Evolutionary conservation across 2,888 invertebrate genomes (phyloP).

Genomic region (Prosopocoilus inquinatus): DNA sequence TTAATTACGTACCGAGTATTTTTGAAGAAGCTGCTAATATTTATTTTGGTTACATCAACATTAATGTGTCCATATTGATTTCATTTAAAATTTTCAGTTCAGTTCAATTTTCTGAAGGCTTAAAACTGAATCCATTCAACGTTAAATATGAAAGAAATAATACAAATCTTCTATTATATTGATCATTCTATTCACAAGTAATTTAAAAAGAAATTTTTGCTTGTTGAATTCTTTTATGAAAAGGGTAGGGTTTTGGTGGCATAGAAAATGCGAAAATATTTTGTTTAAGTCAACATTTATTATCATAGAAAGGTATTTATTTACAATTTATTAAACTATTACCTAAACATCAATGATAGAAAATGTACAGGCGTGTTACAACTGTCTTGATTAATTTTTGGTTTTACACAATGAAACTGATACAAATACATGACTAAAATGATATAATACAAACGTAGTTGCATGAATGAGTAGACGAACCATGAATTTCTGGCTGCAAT

Average conservation of each 20-base stretch:
- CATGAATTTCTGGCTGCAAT: constrained; percentile 1
- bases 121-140: too few species aligned
- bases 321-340: constrained; percentile 1
- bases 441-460: background rate
- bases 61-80: too few species aligned
- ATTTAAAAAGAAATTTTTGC: background rate
- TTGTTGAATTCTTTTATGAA: background rate
- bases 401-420: background rate
- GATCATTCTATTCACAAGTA: too few species aligned
- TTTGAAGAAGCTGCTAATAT: too few species aligned
- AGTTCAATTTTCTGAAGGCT: too few species aligned
- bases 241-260: too few species aligned
- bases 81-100: too few species aligned
- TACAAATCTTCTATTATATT: too few species aligned
- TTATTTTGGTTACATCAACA: too few species aligned
- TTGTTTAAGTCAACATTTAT: constrained; percentile 1
- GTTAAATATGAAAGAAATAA: too few species aligned
- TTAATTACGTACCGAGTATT: too few species aligned
- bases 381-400: background rate
- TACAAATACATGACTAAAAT: background rate
- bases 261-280: background rate
- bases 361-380: too few species aligned
- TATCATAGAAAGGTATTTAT: background rate
- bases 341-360: background rate
- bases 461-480: constrained; percentile 1